phyloP scores from a whole-genome alignment of 1,140 invertebrate species.

The Dinoponera quadriceps region DNA sequence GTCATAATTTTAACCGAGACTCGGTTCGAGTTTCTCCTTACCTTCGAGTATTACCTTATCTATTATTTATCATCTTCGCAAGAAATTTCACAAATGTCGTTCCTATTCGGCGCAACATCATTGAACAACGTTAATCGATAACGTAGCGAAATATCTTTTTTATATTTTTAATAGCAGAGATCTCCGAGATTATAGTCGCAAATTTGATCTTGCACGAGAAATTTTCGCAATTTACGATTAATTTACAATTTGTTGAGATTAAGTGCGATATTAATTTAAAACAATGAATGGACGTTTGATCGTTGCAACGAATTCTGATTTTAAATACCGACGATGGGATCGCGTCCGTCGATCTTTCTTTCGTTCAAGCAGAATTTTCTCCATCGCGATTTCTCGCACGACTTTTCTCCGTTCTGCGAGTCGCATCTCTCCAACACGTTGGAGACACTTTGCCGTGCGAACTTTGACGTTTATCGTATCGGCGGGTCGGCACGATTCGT shows the following conservation, averaged over 20 bases:
- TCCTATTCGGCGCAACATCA: background rate
- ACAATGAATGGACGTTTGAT: conserved; percentile 2
- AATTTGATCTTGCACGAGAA: background rate
- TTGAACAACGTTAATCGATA: background rate
- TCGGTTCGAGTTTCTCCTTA: no score
- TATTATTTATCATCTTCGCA: background rate
- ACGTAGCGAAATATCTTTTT: background rate
- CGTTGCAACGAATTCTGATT: background rate
- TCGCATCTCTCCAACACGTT: background rate
- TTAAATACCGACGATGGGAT: background rate
- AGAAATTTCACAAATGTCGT: background rate
- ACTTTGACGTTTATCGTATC: conserved; percentile 19
- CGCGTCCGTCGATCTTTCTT: background rate
- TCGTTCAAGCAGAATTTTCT: background rate
- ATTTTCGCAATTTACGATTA: background rate
- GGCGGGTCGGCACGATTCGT: background rate
- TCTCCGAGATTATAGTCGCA: background rate
- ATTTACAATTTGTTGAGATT: no score
- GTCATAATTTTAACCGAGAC: background rate
- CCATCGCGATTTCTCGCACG: background rate
- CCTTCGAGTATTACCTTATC: background rate
- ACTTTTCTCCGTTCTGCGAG: background rate
- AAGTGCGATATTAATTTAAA: background rate
- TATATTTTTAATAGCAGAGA: background rate
- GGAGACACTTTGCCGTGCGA: conserved; percentile 3